Base-by-base conservation (phyloP, 2,888 invertebrate genomes). In the Druceiella hillmani region DNA sequence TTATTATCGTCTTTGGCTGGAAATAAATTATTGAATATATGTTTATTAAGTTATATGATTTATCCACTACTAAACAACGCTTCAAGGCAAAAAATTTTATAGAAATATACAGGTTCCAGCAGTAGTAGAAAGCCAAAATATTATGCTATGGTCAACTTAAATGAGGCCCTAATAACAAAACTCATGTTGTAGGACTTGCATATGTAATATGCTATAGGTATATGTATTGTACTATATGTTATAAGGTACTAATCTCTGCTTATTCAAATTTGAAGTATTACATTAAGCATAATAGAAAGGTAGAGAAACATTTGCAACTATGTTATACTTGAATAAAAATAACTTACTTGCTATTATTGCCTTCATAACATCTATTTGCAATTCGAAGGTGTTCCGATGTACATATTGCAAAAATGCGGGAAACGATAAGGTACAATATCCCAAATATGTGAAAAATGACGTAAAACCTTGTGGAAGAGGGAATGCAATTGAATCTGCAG, bases 321-420 rank as follows among this genome's bases (percentile, higher is more conserved):
- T 35, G 17, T n/a, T 11, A 12, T n/a, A 14, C 32, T 3, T 7
- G 24, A 29, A 7, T 36, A 45, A 41, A 27, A 24, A 36, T 12
- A 6, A 59, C 62, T 57, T 55, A 87, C 88, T 82, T 50, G 81
- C 78, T 59, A 90, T 79, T 44, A 90, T 87, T 26, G 81, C 77
- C 68, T 89, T 89, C 72, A 88, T 82, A 2, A 89, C 87, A 55
- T 90, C 90, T 15, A 89, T 84, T 66, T 90, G 91, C 47, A 92
- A 64, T 55, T 89, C 87, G 50, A 92, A 83, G 27, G 90, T 88
- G 56, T 87, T 84, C 51, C 84, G 74, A 50, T 84, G 81, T 38
- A 89, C 83, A 60, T 90, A 89, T 61, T 90, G 90, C 51, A 87
- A 61, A 61, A 92, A 92, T 57, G 82, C 78, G 46, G 83, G 76